Evolutionary conservation across 2,888 invertebrate genomes (phyloP).

Genomic region (Crematogaster levior): DNA sequence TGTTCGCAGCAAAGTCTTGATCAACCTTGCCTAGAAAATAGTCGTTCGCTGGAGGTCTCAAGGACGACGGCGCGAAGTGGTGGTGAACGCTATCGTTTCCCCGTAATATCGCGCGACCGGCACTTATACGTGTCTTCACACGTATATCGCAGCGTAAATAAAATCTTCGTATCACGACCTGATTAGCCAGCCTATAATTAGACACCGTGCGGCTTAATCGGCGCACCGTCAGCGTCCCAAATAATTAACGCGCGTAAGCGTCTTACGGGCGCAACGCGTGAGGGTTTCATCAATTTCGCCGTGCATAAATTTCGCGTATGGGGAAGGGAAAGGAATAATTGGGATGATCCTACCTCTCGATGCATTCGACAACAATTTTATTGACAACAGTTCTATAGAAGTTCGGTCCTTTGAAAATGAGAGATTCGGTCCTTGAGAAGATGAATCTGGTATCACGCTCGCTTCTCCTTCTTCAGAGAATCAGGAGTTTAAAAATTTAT

Average conservation of each 20-base stretch:
- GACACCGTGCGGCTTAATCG: constrained; percentile 17
- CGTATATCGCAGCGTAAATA: constrained; percentile 31
- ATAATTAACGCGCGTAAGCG: constrained; percentile 22
- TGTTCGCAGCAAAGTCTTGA: constrained; percentile 41
- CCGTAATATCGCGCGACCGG: constrained; percentile 24
- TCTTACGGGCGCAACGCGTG: not conserved
- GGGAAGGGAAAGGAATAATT: not conserved
- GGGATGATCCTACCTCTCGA: not conserved
- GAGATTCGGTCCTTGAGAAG: too few relatives aligned
- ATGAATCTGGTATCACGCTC: not conserved
- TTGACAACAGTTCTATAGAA: not conserved
- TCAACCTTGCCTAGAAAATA: constrained; percentile 67
- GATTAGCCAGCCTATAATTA: constrained; percentile 50
- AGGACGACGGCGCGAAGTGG: constrained; percentile 39
- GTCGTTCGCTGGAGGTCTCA: constrained; percentile 38
- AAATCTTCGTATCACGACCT: constrained; percentile 54
- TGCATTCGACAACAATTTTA: not conserved
- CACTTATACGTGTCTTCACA: constrained; percentile 26
- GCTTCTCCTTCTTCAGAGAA: not conserved
- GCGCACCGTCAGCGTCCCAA: constrained; percentile 31
- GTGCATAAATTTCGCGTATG: not conserved
- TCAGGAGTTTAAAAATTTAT: not conserved
- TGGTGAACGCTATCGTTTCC: constrained; percentile 47
- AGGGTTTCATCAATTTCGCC: not conserved
- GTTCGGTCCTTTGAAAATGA: too few relatives aligned